Percentiles rank a stretch among this genome's conserved stretches.
These are phyloP conservation scores for Sinocyclocheilus rhinocerous DNA, from an alignment of 2,113 vertebrate species.

Conservation along the genomic window DNA sequence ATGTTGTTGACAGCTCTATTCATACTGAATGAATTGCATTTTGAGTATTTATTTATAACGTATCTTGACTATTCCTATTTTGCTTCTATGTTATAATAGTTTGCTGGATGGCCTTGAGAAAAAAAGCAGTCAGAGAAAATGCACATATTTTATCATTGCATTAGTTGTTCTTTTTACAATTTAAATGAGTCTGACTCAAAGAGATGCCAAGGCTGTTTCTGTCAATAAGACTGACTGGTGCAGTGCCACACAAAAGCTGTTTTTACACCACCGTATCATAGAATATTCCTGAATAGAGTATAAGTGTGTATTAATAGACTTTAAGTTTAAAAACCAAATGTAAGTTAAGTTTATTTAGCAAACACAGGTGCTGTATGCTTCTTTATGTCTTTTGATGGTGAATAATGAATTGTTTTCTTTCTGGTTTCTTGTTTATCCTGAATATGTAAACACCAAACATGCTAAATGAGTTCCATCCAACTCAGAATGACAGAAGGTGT, in stretches of 20 bases:
- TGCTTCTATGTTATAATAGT: neutral
- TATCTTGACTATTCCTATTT: neutral
- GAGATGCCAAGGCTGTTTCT: slow-evolving; percentile 27
- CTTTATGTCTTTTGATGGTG: neutral
- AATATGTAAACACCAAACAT: neutral
- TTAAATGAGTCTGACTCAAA: slow-evolving; percentile 36
- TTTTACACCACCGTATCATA: neutral
- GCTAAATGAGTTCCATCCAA: neutral
- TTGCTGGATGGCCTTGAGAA: slow-evolving; percentile 2
- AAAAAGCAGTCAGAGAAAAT: slow-evolving; percentile 1
- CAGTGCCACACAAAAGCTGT: neutral
- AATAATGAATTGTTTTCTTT: neutral
- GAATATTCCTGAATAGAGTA: neutral
- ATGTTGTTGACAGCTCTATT: slow-evolving; percentile 1
- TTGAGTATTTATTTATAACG: slow-evolving; percentile 17
- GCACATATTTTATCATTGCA: slow-evolving; percentile 41
- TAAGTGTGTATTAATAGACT: neutral
- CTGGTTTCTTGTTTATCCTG: neutral
- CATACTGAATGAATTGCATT: slow-evolving; percentile 1
- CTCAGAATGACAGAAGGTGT: neutral
- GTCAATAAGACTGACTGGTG: slow-evolving; percentile 12
- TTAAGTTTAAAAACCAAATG: slow-evolving; percentile 19
- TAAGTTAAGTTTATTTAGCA: neutral
- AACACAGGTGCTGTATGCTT: neutral
- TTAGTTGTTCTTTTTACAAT: slow-evolving; percentile 34